phyloP scores from a whole-genome alignment of 2,797 vertebrate genomes.

The Anguilla obscura region DNA sequence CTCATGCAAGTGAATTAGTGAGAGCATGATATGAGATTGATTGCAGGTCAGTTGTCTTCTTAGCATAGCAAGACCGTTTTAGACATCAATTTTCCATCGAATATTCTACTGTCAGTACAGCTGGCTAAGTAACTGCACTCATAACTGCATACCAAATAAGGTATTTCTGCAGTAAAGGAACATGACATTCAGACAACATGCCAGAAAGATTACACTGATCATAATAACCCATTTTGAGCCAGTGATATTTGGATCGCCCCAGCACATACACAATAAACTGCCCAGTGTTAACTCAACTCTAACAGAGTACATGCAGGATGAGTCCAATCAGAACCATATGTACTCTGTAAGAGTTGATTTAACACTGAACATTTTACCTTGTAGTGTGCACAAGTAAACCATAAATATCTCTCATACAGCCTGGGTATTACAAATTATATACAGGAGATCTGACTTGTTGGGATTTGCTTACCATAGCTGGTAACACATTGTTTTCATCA shows the following conservation, averaged over 20 bases:
- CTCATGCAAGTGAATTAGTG: not conserved
- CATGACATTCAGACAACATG: not conserved
- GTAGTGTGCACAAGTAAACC: not conserved
- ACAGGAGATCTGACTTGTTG: not conserved
- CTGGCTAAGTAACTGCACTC: not conserved
- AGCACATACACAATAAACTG: not conserved
- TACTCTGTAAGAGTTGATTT: not conserved
- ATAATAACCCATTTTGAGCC: not conserved
- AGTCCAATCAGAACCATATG: not conserved
- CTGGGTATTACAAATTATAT: not conserved
- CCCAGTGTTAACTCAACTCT: not conserved
- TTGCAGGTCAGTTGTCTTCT: not conserved
- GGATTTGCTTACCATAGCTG: not conserved
- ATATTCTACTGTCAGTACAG: not conserved
- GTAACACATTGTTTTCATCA: not conserved
- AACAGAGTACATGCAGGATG: not conserved
- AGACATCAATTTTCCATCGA: not conserved
- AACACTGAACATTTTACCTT: not conserved
- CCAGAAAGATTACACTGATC: not conserved
- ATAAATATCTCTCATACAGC: not conserved
- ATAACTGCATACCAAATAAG: not conserved
- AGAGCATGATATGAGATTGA: not conserved
- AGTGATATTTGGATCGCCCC: not conserved
- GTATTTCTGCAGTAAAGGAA: not conserved
- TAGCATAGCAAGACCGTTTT: not conserved